Evolutionary conservation across 2,113 vertebrate genomes (phyloP).

Genomic region (Numenius arquata): DNA sequence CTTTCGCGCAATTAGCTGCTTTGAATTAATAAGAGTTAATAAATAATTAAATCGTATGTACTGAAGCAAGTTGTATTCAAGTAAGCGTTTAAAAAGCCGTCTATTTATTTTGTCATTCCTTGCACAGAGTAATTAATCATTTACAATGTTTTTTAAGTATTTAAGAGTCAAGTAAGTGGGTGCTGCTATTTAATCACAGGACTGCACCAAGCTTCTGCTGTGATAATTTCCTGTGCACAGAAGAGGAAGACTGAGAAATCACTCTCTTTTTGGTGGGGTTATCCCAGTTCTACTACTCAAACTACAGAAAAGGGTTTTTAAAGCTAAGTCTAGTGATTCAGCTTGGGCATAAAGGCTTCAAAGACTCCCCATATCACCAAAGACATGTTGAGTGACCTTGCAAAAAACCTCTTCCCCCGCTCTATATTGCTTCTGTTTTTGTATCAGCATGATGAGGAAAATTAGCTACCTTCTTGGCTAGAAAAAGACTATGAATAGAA

Average conservation of each 20-base stretch:
- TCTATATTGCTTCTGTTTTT: neutral
- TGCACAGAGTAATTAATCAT: conserved; percentile 51
- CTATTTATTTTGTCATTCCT: conserved; percentile 45
- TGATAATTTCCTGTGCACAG: neutral
- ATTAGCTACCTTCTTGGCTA: conserved; percentile 14
- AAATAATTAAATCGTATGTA: conserved; percentile 54
- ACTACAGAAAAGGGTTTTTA: neutral
- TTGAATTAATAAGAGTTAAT: conserved; percentile 53
- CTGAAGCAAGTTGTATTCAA: conserved; percentile 41
- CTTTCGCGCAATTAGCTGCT: conserved; percentile 41
- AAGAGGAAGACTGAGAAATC: neutral
- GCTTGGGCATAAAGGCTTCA: neutral
- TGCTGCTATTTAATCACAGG: neutral
- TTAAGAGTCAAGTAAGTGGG: conserved; percentile 35
- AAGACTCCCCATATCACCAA: neutral
- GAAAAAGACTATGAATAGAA: neutral
- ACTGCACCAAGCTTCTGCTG: neutral
- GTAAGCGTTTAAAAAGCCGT: conserved; percentile 26
- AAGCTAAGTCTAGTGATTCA: conserved; percentile 5
- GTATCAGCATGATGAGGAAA: neutral
- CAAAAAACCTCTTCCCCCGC: neutral
- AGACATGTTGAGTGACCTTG: neutral
- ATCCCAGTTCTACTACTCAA: neutral
- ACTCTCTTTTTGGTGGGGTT: neutral
- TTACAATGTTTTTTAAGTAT: conserved; percentile 59